Conservation (phyloP, 2,888 invertebrate species). For the Andrena chrysosceles region DNA sequence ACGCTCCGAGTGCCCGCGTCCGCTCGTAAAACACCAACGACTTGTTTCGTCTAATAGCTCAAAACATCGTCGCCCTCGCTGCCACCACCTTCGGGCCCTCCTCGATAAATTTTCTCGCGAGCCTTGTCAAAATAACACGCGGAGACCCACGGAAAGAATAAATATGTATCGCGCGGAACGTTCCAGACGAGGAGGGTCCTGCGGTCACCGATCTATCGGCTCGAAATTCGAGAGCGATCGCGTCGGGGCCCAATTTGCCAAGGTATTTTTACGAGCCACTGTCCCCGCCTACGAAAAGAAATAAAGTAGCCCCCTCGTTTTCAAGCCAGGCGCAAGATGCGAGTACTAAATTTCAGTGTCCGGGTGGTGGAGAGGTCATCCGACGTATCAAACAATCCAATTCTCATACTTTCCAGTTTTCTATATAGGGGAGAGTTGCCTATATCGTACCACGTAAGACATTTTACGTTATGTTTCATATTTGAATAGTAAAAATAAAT, state of each 20-base stretch:
- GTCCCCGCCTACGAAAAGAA: not conserved
- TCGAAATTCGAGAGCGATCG: constrained; percentile 66
- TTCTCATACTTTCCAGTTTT: no score
- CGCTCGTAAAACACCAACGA: constrained; percentile 64
- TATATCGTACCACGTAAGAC: no score
- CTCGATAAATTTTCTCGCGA: constrained; percentile 75
- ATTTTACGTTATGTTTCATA: no score
- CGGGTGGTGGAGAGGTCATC: no score
- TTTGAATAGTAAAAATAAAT: no score
- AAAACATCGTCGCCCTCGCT: constrained; percentile 70
- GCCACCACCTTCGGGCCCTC: constrained; percentile 42
- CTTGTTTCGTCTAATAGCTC: constrained; percentile 81
- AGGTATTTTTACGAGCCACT: constrained; percentile 70
- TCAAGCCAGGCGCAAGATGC: no score
- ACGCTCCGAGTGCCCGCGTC: constrained; percentile 52
- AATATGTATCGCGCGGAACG: constrained; percentile 54
- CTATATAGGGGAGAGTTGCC: no score
- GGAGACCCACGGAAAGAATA: constrained; percentile 50
- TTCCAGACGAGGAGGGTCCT: constrained; percentile 50
- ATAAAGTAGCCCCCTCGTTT: constrained; percentile 8
- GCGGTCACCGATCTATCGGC: constrained; percentile 55
- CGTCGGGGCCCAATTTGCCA: constrained; percentile 73
- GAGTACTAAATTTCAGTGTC: no score
- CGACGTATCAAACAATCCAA: no score
- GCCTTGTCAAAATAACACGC: constrained; percentile 80